These are phyloP conservation scores for Falco biarmicus DNA, from an alignment of 2,797 vertebrate species.

Conservation along the genomic window DNA sequence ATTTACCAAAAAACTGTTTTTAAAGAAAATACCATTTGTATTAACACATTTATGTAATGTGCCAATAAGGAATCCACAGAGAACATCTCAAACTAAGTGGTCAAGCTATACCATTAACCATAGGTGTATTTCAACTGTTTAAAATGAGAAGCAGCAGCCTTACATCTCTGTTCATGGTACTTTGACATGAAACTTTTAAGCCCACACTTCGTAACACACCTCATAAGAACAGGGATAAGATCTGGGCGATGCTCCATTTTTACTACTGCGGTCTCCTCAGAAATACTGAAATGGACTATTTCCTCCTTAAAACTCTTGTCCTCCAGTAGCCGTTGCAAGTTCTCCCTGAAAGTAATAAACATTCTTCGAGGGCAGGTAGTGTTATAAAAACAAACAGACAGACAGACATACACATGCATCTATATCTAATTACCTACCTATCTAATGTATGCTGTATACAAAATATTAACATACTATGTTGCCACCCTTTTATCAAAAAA, in stretches of 20 bases:
- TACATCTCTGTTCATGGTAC: neutral
- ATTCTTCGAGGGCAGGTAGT: neutral
- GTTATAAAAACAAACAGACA: neutral
- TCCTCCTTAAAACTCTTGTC: conserved; percentile 97
- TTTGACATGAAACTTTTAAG: neutral
- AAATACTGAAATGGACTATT: conserved; percentile 94
- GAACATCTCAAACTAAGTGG: neutral
- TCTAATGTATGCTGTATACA: neutral
- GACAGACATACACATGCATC: neutral
- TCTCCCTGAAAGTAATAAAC: conserved; percentile 83
- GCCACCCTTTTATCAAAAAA: neutral
- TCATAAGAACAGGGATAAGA: conserved; percentile 94
- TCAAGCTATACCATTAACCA: neutral
- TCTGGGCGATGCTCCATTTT: conserved; percentile 84
- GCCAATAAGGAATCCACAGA: neutral
- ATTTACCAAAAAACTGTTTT: neutral
- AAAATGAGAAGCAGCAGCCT: neutral
- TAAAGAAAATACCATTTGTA: neutral
- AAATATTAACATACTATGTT: neutral
- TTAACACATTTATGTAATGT: neutral
- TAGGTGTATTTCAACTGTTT: neutral
- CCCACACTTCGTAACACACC: conserved; percentile 75
- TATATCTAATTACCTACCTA: neutral
- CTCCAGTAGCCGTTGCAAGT: conserved; percentile 89
- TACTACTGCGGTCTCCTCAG: conserved; percentile 88